Evolutionary conservation across 53 echinoderm and acorn worm genomes (phyloP).

Genomic region (Holothuria leucospilota): DNA sequence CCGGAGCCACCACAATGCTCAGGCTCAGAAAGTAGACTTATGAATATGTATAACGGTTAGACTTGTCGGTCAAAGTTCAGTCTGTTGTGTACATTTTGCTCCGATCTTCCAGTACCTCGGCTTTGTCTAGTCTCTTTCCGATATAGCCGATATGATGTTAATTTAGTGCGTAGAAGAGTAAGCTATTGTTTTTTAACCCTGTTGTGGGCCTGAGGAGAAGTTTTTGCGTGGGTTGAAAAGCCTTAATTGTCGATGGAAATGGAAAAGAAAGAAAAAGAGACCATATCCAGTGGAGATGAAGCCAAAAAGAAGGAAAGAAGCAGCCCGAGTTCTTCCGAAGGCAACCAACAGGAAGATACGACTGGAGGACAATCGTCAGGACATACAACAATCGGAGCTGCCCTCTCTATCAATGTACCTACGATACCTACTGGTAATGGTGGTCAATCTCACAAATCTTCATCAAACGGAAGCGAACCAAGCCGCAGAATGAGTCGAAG

Average conservation of each 20-base stretch:
- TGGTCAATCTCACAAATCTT: slow-evolving; percentile 19
- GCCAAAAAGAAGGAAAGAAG: slow-evolving; percentile 47
- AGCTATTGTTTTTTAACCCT: too few relatives aligned
- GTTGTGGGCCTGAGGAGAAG: too few relatives aligned
- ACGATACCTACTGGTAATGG: background rate
- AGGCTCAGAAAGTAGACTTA: too few relatives aligned
- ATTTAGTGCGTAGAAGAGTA: too few relatives aligned
- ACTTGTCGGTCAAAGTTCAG: too few relatives aligned
- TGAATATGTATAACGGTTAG: too few relatives aligned
- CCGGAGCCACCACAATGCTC: too few relatives aligned
- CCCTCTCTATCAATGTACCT: slow-evolving; percentile 31
- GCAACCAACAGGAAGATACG: slow-evolving; percentile 43
- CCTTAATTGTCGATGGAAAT: slow-evolving; percentile 24
- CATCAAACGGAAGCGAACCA: slow-evolving; percentile 52
- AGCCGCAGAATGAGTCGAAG: slow-evolving; percentile 66
- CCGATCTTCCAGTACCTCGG: too few relatives aligned
- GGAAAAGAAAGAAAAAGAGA: slow-evolving; percentile 84
- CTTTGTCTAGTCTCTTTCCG: too few relatives aligned
- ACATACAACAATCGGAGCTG: slow-evolving; percentile 29
- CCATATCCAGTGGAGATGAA: slow-evolving; percentile 78
- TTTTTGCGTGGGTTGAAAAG: too few relatives aligned
- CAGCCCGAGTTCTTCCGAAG: slow-evolving; percentile 42
- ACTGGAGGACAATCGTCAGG: slow-evolving; percentile 21
- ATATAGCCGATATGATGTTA: too few relatives aligned
- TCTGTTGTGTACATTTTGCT: too few relatives aligned